Evolutionary conservation across 2,888 invertebrate species (phyloP), one percentile per base, ranked within the genome.

Genomic region (Neoscelio sp.): DNA sequence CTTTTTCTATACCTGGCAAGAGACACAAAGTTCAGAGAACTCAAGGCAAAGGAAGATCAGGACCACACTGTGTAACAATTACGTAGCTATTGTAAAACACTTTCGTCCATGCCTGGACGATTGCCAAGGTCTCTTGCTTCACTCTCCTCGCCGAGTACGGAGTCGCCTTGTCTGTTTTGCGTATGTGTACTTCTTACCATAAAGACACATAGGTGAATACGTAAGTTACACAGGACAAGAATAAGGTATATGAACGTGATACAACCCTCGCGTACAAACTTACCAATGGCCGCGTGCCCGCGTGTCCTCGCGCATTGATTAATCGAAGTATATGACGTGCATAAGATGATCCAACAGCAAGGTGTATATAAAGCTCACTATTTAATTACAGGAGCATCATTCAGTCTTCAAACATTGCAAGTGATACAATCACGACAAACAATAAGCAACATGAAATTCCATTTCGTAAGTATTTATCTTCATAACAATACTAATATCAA

Each of bases 61-160:
- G 70, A 65, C 56, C 46, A 70, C 33, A 33, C 28, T 48, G 42
- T 33, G 68, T 10, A 70, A 67, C 65, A 64, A 81, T 85, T 83
- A 84, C 82, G 82, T 80, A 50, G 79, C 56, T 44, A 84, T 85
- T 83, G 83, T 86, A 83, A 84, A 85, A 84, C 83, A 84, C 85
- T 85, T 87, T 87, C 84, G 81, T 84, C 84, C 82, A 84, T 84
- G 82, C 84, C 87, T 88, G 88, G 88, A 82, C 74, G 83, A 84
- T 82, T 82, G 86, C 87, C 88, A 88, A 88, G 87, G 87, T 85
- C 84, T 82, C 83, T 86, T 85, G 83, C 84, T 80, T 82, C 83
- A 86, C 58, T 78, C 80, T 81, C 48, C 74, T 76, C 74, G 50
- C 74, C 58, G 8, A 15, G 15, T 28, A 26, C 13, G 58, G 28